Base-by-base conservation (phyloP, 2,113 vertebrate species). In the Macrotus californicus region DNA sequence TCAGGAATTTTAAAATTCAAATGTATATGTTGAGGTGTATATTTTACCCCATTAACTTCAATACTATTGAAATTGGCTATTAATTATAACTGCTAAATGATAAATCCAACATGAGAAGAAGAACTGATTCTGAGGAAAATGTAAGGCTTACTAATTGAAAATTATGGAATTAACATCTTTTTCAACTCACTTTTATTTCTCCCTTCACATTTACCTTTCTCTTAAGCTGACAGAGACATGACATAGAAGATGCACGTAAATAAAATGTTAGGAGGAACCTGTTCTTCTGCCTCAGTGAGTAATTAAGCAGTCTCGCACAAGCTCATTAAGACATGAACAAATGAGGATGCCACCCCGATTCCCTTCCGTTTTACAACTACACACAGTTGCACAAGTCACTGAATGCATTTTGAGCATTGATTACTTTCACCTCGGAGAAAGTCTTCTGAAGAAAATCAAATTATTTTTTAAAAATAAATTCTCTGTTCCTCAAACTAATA, bases 81-180 rank as follows among this genome's bases (percentile, higher is more conserved):
- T 96, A 87, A 95, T 81, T 66, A 39, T 84, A 91, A 84, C 19
- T 73, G 87, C 61, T 85, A 88, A 96, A 80, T 96, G 92, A 91
- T 80, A 88, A 91, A 67, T 46, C 34, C 70, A 92, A 84, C 39
- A 93, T 83, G 69, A 67, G 70, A 87, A 26, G 43, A 94, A 92
- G 87, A 95, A 85, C 92, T 97, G 64, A 13, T 90, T 94, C 36
- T 73, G 1, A 81, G 59, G 43, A 64, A 90, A 84, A 69, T 73
- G 46, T 69, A 76, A 82, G 48, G 69, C 7, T 77, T 94, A 77
- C 87, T 59, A 50, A 66, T 24, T 83, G 14, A 66, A 94, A 79
- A 26, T 91, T 67, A 85, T 66, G 7, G 22, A 52, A 48, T 84
- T 87, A 96, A 54, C 21, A 93, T 59, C 26, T 92, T 46, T 97